Percentiles rank a stretch among this genome's conserved stretches.
These are phyloP conservation scores for Pinctada fucata DNA, from an alignment of 2,888 invertebrate species.

Conservation along the genomic window DNA sequence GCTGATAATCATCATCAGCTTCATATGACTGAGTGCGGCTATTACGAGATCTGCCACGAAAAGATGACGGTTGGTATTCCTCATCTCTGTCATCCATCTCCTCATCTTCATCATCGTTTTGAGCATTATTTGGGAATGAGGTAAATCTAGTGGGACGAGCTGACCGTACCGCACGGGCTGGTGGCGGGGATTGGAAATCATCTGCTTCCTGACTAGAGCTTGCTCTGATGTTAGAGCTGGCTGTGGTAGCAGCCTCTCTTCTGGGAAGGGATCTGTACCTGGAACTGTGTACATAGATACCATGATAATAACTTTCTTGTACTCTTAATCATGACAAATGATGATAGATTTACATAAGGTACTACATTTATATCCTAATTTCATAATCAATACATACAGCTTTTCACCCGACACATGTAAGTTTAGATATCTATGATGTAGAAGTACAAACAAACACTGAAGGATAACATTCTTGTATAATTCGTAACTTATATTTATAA, in stretches of 20 bases:
- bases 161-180: constrained; percentile 15
- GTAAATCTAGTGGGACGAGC: constrained; percentile 33
- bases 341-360: background rate
- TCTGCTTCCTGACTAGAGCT: constrained; percentile 13
- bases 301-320: background rate
- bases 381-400: no score
- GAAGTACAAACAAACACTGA: no score
- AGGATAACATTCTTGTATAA: background rate
- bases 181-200: constrained; percentile 12
- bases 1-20: background rate
- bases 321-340: background rate
- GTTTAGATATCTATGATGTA: no score
- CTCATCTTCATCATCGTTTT: constrained; percentile 38
- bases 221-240: constrained; percentile 16
- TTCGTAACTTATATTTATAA: no score
- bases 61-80: constrained; percentile 29
- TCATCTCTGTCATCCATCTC: constrained; percentile 34
- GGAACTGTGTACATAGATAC: background rate
- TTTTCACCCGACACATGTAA: no score
- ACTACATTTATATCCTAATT: background rate
- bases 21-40: background rate
- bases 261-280: background rate
- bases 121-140: constrained; percentile 32
- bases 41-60: background rate
- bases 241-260: constrained; percentile 8